phyloP scores from a whole-genome alignment of 2,113 vertebrate genomes.

The Prunella fulvescens region DNA sequence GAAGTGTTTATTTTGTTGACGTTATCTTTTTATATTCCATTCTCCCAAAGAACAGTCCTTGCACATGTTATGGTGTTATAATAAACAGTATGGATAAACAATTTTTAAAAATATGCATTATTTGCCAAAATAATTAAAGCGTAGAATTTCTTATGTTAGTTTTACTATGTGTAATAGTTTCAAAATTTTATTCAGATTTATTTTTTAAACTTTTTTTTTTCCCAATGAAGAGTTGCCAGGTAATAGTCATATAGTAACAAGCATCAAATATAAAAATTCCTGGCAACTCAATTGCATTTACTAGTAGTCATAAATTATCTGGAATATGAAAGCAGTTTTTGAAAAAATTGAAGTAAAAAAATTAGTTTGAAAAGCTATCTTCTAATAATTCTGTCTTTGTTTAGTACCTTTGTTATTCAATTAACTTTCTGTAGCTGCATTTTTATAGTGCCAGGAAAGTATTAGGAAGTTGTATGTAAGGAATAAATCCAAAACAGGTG shows the following conservation, averaged over 20 bases:
- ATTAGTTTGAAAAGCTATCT: neutral
- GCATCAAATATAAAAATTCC: neutral
- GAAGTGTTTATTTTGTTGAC: neutral
- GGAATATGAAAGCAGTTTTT: neutral
- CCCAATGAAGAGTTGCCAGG: neutral
- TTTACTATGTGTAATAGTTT: neutral
- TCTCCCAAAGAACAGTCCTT: neutral
- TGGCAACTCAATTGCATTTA: neutral
- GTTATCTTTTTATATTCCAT: neutral
- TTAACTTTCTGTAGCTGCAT: neutral
- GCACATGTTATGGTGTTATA: neutral
- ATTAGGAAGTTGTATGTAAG: neutral
- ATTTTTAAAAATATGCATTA: neutral
- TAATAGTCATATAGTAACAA: neutral
- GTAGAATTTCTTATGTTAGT: neutral
- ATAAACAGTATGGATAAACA: neutral
- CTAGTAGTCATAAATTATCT: neutral
- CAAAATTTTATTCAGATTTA: neutral
- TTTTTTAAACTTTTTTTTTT: neutral
- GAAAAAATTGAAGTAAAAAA: neutral
- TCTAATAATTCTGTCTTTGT: neutral
- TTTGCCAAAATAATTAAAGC: neutral
- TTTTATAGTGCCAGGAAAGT: neutral
- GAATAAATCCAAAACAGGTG: neutral
- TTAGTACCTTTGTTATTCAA: neutral